These are phyloP conservation scores for Leuciscus waleckii DNA, from an alignment of 2,797 vertebrate genomes.

Conservation along the genomic window DNA sequence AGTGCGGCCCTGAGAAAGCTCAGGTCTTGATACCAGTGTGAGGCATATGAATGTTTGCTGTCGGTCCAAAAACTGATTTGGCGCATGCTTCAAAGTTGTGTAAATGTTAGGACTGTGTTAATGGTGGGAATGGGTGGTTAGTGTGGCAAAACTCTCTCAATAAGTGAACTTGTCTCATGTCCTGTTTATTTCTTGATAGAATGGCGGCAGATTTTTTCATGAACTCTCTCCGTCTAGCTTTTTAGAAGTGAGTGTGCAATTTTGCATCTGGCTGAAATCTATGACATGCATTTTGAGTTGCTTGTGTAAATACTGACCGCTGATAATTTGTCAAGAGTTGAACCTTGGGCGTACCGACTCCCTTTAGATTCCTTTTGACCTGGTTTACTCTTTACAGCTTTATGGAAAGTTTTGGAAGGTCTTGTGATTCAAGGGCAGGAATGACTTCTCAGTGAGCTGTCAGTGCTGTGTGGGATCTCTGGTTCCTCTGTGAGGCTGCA, in stretches of 20 bases:
- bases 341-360: slow-evolving; percentile 25
- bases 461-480: slow-evolving; percentile 52
- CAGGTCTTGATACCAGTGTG: slow-evolving; percentile 52
- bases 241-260: slow-evolving; percentile 34
- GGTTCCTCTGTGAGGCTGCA: slow-evolving; percentile 51
- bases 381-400: slow-evolving; percentile 46
- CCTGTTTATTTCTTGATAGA: slow-evolving; percentile 43
- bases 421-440: slow-evolving; percentile 54
- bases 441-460: slow-evolving; percentile 52
- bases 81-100: slow-evolving; percentile 50
- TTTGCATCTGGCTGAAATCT: slow-evolving; percentile 41
- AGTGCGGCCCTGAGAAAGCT: slow-evolving; percentile 53
- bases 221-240: slow-evolving; percentile 3
- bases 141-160: slow-evolving; percentile 34
- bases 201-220: slow-evolving; percentile 13
- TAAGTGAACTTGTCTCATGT: slow-evolving; percentile 15
- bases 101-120: slow-evolving; percentile 40
- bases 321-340: slow-evolving; percentile 33
- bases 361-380: slow-evolving; percentile 44
- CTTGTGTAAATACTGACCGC: slow-evolving; percentile 38
- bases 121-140: slow-evolving; percentile 46
- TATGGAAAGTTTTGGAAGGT: slow-evolving; percentile 51
- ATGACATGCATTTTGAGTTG: slow-evolving; percentile 28
- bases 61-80: slow-evolving; percentile 48
- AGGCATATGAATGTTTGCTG: slow-evolving; percentile 49